Percentiles rank a stretch among this genome's conserved stretches.
Conservation (phyloP, 2,113 vertebrate species). For the Tichodroma muraria region DNA sequence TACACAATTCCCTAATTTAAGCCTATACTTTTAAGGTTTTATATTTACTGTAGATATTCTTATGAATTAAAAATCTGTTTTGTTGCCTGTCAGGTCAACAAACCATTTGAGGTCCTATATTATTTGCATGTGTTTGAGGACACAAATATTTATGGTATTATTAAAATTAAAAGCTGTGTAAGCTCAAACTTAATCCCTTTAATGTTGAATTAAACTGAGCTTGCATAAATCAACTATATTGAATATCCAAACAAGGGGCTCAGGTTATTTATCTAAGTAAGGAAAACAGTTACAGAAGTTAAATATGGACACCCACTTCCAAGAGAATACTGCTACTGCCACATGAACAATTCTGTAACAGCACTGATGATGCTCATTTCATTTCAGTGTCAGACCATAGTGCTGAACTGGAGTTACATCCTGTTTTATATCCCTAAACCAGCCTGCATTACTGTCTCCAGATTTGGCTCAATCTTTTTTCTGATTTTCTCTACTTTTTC, state of each 20-base stretch:
- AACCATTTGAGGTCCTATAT: background rate
- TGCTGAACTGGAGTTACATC: background rate
- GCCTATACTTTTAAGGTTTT: background rate
- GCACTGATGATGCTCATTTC: background rate
- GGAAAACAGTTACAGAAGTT: background rate
- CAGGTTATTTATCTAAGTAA: background rate
- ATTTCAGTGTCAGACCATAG: background rate
- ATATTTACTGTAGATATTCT: background rate
- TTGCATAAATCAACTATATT: background rate
- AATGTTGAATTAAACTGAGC: background rate
- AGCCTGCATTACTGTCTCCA: background rate
- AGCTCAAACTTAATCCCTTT: background rate
- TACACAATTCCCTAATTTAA: background rate
- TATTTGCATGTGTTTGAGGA: background rate
- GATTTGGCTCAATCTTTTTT: background rate
- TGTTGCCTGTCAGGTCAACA: background rate
- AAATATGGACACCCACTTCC: background rate
- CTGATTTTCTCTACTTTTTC: background rate
- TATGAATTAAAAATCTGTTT: background rate
- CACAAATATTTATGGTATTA: background rate
- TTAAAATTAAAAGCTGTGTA: background rate
- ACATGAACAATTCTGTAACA: background rate
- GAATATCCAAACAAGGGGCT: background rate
- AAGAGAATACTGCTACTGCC: background rate
- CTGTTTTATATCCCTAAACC: background rate